A percentile compares a stretch with the other conserved stretches of the same genome.
These are phyloP conservation scores for Callorhinus ursinus DNA, from an alignment of 2,113 vertebrate species.

Conservation along the genomic window DNA sequence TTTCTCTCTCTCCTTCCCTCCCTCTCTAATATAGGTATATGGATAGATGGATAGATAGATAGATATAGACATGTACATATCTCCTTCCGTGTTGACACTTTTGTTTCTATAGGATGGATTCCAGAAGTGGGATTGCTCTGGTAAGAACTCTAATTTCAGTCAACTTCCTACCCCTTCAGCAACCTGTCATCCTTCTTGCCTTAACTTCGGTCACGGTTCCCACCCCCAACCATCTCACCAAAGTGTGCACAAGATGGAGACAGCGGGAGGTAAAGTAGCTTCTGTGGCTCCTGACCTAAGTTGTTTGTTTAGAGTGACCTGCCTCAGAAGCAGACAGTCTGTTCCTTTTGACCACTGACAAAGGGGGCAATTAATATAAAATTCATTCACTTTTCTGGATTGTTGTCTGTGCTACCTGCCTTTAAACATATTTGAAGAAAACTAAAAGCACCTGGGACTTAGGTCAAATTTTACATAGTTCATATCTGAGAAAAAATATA, in stretches of 20 bases:
- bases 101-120: not conserved
- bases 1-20: not conserved
- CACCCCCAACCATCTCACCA: not conserved
- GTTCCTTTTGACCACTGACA: conserved; percentile 39
- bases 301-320: conserved; percentile 64
- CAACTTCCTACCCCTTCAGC: fast-evolving
- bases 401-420: not conserved
- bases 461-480: not conserved
- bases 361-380: conserved; percentile 53
- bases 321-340: not conserved
- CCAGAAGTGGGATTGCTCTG: not conserved
- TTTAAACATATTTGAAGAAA: conserved; percentile 22
- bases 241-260: not conserved
- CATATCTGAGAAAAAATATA: not conserved
- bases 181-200: not conserved
- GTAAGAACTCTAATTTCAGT: not conserved
- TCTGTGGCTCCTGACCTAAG: conserved; percentile 39
- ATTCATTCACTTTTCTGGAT: conserved; percentile 25
- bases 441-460: not conserved
- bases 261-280: conserved; percentile 60
- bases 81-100: not conserved
- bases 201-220: not conserved
- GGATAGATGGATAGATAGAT: not conserved
- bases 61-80: not conserved
- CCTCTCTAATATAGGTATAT: not conserved